Percentiles rank a stretch among this genome's conserved stretches.
These are phyloP conservation scores for Caenorhabditis plicata DNA, from an alignment of 2,888 invertebrate genomes.

Conservation along the genomic window DNA sequence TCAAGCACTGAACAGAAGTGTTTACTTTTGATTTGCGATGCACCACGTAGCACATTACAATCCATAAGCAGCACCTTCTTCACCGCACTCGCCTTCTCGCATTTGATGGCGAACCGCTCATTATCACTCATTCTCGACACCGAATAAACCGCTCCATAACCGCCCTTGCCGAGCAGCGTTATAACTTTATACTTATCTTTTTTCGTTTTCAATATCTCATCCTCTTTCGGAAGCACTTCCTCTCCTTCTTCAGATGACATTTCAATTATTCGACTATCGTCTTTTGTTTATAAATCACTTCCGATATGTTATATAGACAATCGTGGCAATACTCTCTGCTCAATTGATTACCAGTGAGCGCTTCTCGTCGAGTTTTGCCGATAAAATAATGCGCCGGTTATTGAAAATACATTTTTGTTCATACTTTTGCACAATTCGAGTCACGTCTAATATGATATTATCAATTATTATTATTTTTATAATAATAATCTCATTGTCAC, in stretches of 20 bases:
- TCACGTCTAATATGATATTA: no score
- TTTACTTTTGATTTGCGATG: slow-evolving; percentile 36
- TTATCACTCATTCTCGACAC: slow-evolving; percentile 38
- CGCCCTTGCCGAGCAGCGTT: slow-evolving; percentile 50
- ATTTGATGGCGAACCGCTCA: slow-evolving; percentile 49
- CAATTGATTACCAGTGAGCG: no score
- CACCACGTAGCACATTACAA: slow-evolving; percentile 49
- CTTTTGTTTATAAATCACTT: no score
- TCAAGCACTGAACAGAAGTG: slow-evolving; percentile 53
- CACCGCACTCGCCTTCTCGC: slow-evolving; percentile 37
- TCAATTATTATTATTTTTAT: no score
- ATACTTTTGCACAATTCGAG: no score
- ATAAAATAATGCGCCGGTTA: no score
- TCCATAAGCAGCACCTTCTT: slow-evolving; percentile 54
- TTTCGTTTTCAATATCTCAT: slow-evolving; percentile 34
- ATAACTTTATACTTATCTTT: slow-evolving; percentile 40
- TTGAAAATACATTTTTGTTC: no score
- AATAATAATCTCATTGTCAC: no score
- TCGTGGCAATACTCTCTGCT: no score
- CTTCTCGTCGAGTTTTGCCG: no score
- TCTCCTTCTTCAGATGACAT: slow-evolving; percentile 35
- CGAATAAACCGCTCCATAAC: slow-evolving; percentile 54
- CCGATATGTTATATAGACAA: no score
- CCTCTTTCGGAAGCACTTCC: slow-evolving; percentile 35
- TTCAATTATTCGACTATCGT: slow-evolving; percentile 2